These are phyloP conservation scores for rat (Rattus norvegicus) DNA, from an alignment of 2,113 vertebrate species.

Conservation along the genomic window GRCr8 NC_086039.1:151167501-151168000, in stretches of 20 bases:
- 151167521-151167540: neutral
- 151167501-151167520: too few species aligned
- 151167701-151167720: neutral
- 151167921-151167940: neutral
- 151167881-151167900: fast-evolving
- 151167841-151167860: neutral
- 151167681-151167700: neutral
- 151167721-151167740: neutral
- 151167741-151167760: neutral
- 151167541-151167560: neutral
- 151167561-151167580: neutral
- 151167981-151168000: neutral
- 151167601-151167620: fast-evolving
- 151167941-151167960: too few species aligned
- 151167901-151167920: fast-evolving
- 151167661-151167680: neutral
- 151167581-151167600: neutral
- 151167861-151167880: neutral
- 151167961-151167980: neutral
- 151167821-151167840: neutral
- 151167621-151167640: neutral
- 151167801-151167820: neutral
- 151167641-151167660: too few species aligned
- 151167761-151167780: neutral
- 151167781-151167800: neutral